Conservation (phyloP, 1,140 invertebrate genomes). For the Drosophila burlai region DNA sequence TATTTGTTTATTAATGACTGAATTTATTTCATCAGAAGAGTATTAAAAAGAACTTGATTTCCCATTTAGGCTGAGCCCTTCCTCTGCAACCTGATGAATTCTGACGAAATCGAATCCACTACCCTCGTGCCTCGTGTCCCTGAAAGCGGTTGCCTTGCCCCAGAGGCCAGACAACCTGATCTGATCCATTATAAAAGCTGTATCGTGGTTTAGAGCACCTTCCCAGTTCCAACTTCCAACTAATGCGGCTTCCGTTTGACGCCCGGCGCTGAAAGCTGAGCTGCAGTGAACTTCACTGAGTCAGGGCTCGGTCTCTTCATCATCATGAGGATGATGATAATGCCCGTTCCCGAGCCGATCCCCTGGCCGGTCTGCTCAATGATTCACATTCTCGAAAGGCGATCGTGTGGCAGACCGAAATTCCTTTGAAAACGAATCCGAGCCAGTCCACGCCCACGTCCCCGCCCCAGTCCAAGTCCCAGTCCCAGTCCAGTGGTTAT, state of each 20-base stretch:
- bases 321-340: constrained; percentile 1
- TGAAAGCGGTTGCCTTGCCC: constrained; percentile 19
- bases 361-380: constrained; percentile 27
- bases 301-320: constrained; percentile 25
- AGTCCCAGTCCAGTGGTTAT: constrained; percentile 44
- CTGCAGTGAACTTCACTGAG: constrained; percentile 30
- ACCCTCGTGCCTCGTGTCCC: constrained; percentile 21
- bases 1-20: background rate
- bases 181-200: constrained; percentile 10
- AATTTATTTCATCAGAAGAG: constrained; percentile 2
- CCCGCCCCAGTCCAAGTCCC: constrained; percentile 19
- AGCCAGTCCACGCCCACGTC: constrained; percentile 30
- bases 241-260: constrained; percentile 81
- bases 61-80: background rate
- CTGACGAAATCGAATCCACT: constrained; percentile 20
- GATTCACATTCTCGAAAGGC: constrained; percentile 69
- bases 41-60: background rate
- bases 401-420: constrained; percentile 64
- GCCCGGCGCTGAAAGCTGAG: constrained; percentile 71
- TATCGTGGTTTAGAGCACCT: constrained; percentile 36
- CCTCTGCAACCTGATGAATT: constrained; percentile 15
- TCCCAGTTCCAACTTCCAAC: constrained; percentile 26
- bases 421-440: constrained; percentile 69
- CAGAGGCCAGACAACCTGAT: constrained; percentile 49
- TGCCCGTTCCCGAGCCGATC: background rate